Evolutionary conservation across 1,140 invertebrate species (phyloP), one percentile per base, ranked within the genome.

Genomic region (Zaprionus africanus): DNA sequence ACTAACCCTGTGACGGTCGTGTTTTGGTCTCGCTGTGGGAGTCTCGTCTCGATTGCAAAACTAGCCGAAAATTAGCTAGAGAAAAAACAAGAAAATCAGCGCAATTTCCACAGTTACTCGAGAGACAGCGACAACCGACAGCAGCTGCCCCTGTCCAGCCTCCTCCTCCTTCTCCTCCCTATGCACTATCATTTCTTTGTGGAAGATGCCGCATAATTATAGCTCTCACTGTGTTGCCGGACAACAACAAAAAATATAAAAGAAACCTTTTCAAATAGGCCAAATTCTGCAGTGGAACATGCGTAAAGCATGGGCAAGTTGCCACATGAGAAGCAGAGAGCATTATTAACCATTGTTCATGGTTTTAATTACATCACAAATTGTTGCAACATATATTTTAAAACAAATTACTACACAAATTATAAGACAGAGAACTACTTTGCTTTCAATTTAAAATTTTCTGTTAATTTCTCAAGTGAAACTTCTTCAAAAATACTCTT

Each of bases 21-120:
- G n/a, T 19, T 79, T 38, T 34, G 31, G 46, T 31, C 17, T 49
- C 13, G 31, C 64, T 76, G 79, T 83, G 81, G 81, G 81, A 83
- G 74, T 78, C 54, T 46, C 7, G n/a, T 22, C n/a, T 56, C 77
- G 64, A 84, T 84, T 87, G 84, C 85, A 83, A 87, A 87, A 87
- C 53, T 83, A 86, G 72, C 80, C 83, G 84, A 86, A 86, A 88
- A 86, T 83, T 59, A 70, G 73, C 73, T 64, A 60, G 53, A 70
- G 72, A 75, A 75, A 75, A 31, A 59, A 53, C 56, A 54, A 61
- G 54, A 69, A 83, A 85, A 72, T 64, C 65, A 87, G 76, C 79
- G 58, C 79, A 79, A 79, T 86, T 86, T 86, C 74, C 85, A 81
- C 78, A 87, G 84, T 87, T 80, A 87, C 83, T 62, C 34, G 59